These are phyloP conservation scores for Phrixothrix hirtus DNA, from an alignment of 2,888 invertebrate genomes.

Conservation along the genomic window DNA sequence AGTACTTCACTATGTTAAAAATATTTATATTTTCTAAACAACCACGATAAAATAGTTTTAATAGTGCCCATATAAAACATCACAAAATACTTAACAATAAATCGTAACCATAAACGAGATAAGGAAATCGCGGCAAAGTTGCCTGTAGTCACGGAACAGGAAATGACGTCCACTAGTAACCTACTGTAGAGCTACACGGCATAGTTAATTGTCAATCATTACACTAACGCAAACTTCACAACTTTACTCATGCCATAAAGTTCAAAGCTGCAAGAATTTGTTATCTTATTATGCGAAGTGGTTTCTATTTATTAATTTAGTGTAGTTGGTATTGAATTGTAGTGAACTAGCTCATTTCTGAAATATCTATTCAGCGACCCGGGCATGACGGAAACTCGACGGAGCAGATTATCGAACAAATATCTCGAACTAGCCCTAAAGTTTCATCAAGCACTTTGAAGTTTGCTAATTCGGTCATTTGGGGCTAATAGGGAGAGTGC, in stretches of 20 bases:
- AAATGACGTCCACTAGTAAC: conserved; percentile 39
- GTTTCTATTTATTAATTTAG: too few relatives aligned
- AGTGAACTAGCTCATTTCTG: not conserved
- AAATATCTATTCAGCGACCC: conserved; percentile 8
- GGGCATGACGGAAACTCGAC: conserved; percentile 22
- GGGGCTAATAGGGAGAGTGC: conserved; percentile 22
- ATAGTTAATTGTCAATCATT: too few relatives aligned
- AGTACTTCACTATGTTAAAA: too few relatives aligned
- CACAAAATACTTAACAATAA: too few relatives aligned
- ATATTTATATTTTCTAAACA: too few relatives aligned
- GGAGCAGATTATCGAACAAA: conserved; percentile 26
- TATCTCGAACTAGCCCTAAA: conserved; percentile 27
- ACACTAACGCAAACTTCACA: too few relatives aligned
- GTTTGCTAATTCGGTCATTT: conserved; percentile 27
- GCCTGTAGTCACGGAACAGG: conserved; percentile 41
- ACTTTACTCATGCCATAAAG: too few relatives aligned
- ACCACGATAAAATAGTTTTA: too few relatives aligned
- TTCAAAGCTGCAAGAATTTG: too few relatives aligned
- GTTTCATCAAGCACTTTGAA: conserved; percentile 26
- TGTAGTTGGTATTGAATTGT: not conserved
- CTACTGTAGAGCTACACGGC: too few relatives aligned
- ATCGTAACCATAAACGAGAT: conserved; percentile 32
- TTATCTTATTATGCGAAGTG: too few relatives aligned
- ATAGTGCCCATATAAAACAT: too few relatives aligned
- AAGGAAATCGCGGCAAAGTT: conserved; percentile 44